Base-by-base conservation (phyloP, 2,113 vertebrate species). In the Camelus bactrianus region DNA sequence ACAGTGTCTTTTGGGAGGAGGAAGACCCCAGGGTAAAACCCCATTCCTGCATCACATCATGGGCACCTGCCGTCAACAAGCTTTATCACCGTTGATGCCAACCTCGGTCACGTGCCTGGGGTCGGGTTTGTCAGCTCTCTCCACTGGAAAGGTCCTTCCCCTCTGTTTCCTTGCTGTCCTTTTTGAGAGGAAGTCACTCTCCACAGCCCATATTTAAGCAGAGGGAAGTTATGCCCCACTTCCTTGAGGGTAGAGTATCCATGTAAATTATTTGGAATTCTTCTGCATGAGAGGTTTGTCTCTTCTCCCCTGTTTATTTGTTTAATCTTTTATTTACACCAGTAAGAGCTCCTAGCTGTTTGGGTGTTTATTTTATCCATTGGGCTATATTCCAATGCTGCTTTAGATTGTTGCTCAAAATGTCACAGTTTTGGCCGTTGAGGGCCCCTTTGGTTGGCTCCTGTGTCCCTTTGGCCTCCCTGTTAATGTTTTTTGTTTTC, bases 221-320 rank as follows among this genome's bases (percentile, higher is more conserved):
- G 42, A 60, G 14, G 0, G 24, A 50, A n/a, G 6, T 5, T 13
- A 1, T 20, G 13, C 10, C 38, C 19, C 9, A 30, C 26, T n/a
- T 80, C 50, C 82, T 46, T 73, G 24, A n/a, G 35, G n/a, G 8
- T 6, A 50, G n/a, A 84, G 32, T 48, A 60, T 10, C 50, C 9
- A 14, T 35, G 20, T 48, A 58, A 38, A 75, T 38, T 12, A 72
- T 42, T 30, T 35, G 26, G 17, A 24, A 42, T 42, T 5, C 38
- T 42, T 42, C 38, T 42, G 38, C 38, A 5, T 42, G 38, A 42
- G 38, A 42, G 10, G 26, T 17, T 56, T 11, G 10, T 24, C 9
- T 72, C 1, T 62, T 50, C 14, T 65, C 70, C 16, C n/a, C 24
- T 42, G 8, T 38, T 30, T 48, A n/a, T 7, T 28, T 62, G 22